A percentile compares a stretch with the other conserved stretches of the same genome.
These are phyloP conservation scores for Turritopsis dohrnii DNA, from an alignment of 30 jellyfish, hydroid and myxozoan genomes.

Conservation along the genomic window DNA sequence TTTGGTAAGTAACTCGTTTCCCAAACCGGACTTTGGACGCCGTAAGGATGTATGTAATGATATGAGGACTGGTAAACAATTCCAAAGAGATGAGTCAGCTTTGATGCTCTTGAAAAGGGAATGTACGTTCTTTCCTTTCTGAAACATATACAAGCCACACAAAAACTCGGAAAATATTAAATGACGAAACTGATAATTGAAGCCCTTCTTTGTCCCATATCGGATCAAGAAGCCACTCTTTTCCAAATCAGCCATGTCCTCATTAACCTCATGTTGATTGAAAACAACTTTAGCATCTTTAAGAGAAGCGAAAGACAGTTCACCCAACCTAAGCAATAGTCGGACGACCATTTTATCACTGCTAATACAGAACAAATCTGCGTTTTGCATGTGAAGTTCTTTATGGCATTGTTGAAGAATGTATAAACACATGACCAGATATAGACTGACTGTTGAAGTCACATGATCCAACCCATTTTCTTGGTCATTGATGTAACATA, in stretches of 20 bases:
- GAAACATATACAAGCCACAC: not conserved
- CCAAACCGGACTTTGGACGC: not conserved
- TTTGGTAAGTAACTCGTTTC: not conserved
- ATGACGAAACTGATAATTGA: not conserved
- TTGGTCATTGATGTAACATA: not conserved
- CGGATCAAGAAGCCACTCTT: not conserved
- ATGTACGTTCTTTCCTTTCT: not conserved
- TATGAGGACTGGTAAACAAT: not conserved
- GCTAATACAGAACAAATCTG: not conserved
- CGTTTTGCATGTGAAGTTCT: not conserved
- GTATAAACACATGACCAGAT: not conserved
- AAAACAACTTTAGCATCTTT: not conserved
- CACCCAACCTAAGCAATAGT: not conserved
- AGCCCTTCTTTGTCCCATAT: not conserved
- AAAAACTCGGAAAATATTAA: not conserved
- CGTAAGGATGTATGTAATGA: not conserved
- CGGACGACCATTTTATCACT: not conserved
- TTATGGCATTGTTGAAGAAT: not conserved
- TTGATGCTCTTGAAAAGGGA: not conserved
- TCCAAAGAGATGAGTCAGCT: not conserved
- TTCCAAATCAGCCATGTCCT: not conserved
- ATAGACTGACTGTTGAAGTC: not conserved
- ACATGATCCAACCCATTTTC: not conserved
- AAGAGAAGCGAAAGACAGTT: not conserved
- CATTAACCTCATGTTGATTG: not conserved